These are phyloP conservation scores for Geotrypetes seraphini DNA, from an alignment of 2,797 vertebrate genomes.

Conservation along the genomic window DNA sequence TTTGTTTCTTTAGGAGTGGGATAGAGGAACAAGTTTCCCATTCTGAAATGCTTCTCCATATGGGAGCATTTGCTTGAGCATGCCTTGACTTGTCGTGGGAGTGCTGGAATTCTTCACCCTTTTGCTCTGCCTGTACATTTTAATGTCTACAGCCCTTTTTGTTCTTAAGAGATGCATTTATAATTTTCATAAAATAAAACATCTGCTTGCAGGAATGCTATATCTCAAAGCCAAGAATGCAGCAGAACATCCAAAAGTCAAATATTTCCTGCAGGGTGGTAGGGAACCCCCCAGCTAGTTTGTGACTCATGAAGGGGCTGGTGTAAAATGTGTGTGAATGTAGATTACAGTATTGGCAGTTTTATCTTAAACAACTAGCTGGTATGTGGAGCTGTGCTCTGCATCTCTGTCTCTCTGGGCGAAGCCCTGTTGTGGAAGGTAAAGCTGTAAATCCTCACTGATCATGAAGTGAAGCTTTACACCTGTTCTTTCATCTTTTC, in stretches of 20 bases:
- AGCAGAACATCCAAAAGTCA: not conserved
- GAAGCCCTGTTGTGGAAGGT: too few relatives aligned
- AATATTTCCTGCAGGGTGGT: slow-evolving; percentile 4
- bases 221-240: not conserved
- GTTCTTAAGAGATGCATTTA: slow-evolving; percentile 7
- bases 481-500: too few relatives aligned
- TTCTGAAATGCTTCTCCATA: slow-evolving; percentile 22
- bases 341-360: too few relatives aligned
- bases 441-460: not conserved
- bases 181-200: not conserved
- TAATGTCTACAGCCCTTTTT: slow-evolving; percentile 2
- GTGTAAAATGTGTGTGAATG: too few relatives aligned
- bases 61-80: slow-evolving; percentile 20
- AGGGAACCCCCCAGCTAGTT: not conserved
- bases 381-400: too few relatives aligned
- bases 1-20: slow-evolving; percentile 13
- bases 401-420: too few relatives aligned
- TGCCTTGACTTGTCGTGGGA: too few relatives aligned
- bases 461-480: too few relatives aligned
- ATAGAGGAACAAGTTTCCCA: slow-evolving; percentile 3
- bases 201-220: slow-evolving; percentile 12
- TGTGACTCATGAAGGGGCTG: not conserved
- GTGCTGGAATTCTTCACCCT: not conserved
- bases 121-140: not conserved
- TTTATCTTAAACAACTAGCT: too few relatives aligned